Conservation (phyloP, 2,888 invertebrate species). For the Bibio marci region DNA sequence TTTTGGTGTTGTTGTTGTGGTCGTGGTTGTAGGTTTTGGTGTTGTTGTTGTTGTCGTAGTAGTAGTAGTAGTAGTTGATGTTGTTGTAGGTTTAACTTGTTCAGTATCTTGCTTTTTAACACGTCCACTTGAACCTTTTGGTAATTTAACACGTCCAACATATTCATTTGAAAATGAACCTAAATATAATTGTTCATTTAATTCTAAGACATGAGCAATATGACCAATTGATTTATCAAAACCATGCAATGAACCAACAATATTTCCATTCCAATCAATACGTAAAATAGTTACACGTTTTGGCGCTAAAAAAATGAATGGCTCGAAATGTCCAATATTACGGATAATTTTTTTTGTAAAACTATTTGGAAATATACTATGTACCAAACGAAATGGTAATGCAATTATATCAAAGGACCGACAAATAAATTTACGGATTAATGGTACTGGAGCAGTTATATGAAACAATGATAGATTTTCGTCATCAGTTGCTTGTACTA, state of each 20-base stretch:
- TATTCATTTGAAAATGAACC: slow-evolving; percentile 52
- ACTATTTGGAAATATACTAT: slow-evolving; percentile 47
- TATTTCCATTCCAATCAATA: slow-evolving; percentile 52
- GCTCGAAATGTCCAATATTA: slow-evolving; percentile 49
- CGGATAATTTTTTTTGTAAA: slow-evolving; percentile 42
- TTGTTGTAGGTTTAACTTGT: slow-evolving; percentile 11
- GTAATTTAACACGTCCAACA: slow-evolving; percentile 43
- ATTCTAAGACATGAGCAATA: slow-evolving; percentile 50
- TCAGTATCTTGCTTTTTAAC: slow-evolving; percentile 23
- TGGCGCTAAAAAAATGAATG: slow-evolving; percentile 24
- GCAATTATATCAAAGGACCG: slow-evolving; percentile 42
- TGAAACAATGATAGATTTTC: slow-evolving; percentile 38
- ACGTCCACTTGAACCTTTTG: slow-evolving; percentile 19
- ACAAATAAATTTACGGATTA: slow-evolving; percentile 43
- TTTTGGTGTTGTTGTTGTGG: slow-evolving; percentile 2
- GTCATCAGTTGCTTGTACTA: slow-evolving; percentile 36
- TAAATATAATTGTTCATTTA: slow-evolving; percentile 43
- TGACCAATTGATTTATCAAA: slow-evolving; percentile 34
- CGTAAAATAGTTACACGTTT: slow-evolving; percentile 41
- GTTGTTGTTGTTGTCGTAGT: slow-evolving; percentile 10
- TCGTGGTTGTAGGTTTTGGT: slow-evolving; percentile 13
- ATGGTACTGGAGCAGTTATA: slow-evolving; percentile 41
- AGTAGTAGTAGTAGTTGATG: slow-evolving; percentile 9
- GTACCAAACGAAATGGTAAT: slow-evolving; percentile 41
- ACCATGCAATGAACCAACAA: slow-evolving; percentile 48